These are phyloP conservation scores for Festucalex cinctus DNA, from an alignment of 2,113 vertebrate genomes.

Conservation along the genomic window DNA sequence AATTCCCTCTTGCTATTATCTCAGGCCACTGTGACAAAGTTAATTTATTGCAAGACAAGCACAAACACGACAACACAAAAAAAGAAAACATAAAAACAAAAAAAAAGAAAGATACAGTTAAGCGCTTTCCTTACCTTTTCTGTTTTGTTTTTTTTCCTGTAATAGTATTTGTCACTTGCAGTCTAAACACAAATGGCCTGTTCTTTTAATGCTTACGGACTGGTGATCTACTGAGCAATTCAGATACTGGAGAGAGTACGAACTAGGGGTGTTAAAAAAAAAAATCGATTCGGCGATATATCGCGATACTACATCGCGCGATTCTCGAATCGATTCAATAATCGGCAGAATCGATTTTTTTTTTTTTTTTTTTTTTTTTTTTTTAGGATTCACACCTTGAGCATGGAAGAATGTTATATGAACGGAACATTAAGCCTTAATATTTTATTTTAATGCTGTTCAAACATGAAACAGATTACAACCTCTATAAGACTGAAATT, in stretches of 20 bases:
- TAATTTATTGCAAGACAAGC: conserved; percentile 67
- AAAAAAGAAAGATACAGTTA: neutral
- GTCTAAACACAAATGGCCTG: conserved; percentile 29
- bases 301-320: no score
- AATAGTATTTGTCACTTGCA: conserved; percentile 26
- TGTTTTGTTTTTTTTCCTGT: conserved; percentile 27
- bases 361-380: no score
- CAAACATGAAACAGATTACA: no score
- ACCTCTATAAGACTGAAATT: no score
- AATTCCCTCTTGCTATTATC: conserved; percentile 58
- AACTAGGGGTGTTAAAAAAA: no score
- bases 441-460: no score
- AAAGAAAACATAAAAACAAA: conserved; percentile 29
- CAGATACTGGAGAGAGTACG: neutral
- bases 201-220: conserved; percentile 11
- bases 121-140: conserved; percentile 24
- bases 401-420: no score
- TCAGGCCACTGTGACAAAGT: conserved; percentile 57
- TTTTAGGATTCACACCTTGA: no score
- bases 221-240: neutral
- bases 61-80: conserved; percentile 56
- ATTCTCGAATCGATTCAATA: no score
- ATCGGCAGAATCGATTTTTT: no score
- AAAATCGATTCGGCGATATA: no score
- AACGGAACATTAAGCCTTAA: no score